These are phyloP conservation scores for Odontocerum albicorne DNA, from an alignment of 2,888 invertebrate species.

Conservation along the genomic window DNA sequence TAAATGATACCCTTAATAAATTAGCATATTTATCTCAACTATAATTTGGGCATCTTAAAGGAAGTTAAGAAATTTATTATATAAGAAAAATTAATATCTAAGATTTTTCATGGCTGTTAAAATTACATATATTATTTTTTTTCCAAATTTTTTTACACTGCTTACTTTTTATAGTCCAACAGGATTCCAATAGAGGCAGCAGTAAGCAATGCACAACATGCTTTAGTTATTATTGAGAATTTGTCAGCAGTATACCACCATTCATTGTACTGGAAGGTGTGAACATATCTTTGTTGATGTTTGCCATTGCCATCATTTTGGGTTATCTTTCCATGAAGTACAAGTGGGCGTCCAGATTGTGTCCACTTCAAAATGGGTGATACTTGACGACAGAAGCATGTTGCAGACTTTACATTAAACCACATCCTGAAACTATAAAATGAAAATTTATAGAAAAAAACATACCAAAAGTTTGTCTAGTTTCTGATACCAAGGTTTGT, in stretches of 20 bases:
- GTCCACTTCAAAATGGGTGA: slow-evolving; percentile 22
- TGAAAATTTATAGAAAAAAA: not conserved
- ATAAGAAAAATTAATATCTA: too few relatives aligned
- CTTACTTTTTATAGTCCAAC: slow-evolving; percentile 29
- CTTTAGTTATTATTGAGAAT: slow-evolving; percentile 20
- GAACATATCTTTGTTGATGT: slow-evolving; percentile 15
- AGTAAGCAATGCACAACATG: slow-evolving; percentile 28
- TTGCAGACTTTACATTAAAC: slow-evolving; percentile 22
- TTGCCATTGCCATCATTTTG: slow-evolving; percentile 2
- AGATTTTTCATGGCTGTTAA: slow-evolving; percentile 1
- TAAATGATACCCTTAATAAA: too few relatives aligned
- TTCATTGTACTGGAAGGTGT: slow-evolving; percentile 19
- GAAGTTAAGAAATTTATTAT: too few relatives aligned
- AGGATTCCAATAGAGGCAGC: slow-evolving; percentile 26
- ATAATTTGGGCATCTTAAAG: too few relatives aligned
- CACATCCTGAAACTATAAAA: slow-evolving; percentile 25
- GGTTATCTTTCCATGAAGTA: slow-evolving; percentile 9
- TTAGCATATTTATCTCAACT: too few relatives aligned
- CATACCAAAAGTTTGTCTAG: too few relatives aligned
- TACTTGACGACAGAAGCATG: slow-evolving; percentile 29
- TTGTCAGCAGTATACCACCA: not conserved
- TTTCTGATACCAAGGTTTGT: too few relatives aligned
- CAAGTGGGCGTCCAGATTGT: slow-evolving; percentile 15
- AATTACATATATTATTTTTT: too few relatives aligned
- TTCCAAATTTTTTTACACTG: not conserved